phyloP scores from a whole-genome alignment of 2,797 vertebrate species.

The Premnoplex brunnescens region DNA sequence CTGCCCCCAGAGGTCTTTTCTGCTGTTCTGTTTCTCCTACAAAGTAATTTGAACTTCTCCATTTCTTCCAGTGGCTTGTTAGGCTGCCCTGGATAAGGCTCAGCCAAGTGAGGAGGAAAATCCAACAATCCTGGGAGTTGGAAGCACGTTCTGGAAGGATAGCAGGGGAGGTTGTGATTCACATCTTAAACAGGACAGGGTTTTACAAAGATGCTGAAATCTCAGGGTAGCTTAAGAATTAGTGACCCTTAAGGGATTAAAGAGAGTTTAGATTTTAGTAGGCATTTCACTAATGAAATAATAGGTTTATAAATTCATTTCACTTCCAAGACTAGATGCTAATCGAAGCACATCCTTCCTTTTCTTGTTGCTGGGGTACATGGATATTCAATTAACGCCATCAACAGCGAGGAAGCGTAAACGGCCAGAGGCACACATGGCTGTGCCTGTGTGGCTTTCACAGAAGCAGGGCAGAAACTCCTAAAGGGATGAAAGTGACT shows the following conservation, averaged over 20 bases:
- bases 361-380: neutral
- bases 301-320: conserved; percentile 30
- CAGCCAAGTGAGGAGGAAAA: neutral
- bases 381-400: conserved; percentile 10
- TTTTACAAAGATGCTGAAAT: conserved; percentile 9
- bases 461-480: neutral
- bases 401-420: neutral
- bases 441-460: neutral
- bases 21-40: neutral
- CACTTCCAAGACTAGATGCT: conserved; percentile 3
- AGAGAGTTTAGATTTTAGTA: neutral
- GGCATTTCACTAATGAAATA: conserved; percentile 50
- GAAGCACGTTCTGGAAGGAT: neutral
- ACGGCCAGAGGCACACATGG: neutral
- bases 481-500: neutral
- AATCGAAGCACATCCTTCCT: conserved; percentile 24
- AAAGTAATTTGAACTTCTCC: neutral
- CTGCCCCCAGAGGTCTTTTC: neutral
- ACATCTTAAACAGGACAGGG: conserved; percentile 25
- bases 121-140: neutral
- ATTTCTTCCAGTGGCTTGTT: neutral
- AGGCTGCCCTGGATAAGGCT: neutral
- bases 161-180: conserved; percentile 6
- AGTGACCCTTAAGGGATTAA: conserved; percentile 17
- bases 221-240: neutral